These are phyloP conservation scores for Philaethria dido DNA, from an alignment of 2,888 invertebrate genomes.

Conservation along the genomic window DNA sequence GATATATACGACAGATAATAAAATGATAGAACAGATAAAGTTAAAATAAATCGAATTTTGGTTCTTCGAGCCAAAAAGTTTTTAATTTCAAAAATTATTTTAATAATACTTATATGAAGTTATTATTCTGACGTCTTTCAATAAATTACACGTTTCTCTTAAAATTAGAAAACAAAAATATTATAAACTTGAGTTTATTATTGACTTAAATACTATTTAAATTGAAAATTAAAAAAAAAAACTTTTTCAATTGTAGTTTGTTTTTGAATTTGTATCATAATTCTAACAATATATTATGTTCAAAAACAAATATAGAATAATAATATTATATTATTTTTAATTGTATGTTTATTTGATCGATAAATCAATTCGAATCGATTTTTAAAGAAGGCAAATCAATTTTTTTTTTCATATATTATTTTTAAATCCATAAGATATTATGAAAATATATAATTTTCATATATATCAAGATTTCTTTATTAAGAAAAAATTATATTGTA, in stretches of 20 bases:
- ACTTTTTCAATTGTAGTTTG: too few relatives aligned
- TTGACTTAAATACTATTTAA: background rate
- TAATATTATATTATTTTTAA: background rate
- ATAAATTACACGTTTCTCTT: slow-evolving; percentile 27
- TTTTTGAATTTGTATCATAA: too few relatives aligned
- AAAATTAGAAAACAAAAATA: slow-evolving; percentile 32
- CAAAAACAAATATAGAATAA: too few relatives aligned
- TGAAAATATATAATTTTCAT: too few relatives aligned
- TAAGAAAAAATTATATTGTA: too few relatives aligned
- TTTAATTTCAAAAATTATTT: background rate
- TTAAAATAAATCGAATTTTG: background rate
- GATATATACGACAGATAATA: background rate
- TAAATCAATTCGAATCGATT: too few relatives aligned
- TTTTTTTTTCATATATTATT: too few relatives aligned
- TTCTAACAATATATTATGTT: too few relatives aligned
- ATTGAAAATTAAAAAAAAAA: too few relatives aligned
- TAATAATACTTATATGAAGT: slow-evolving; percentile 25
- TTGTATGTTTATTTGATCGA: slow-evolving; percentile 3
- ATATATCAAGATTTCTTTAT: too few relatives aligned
- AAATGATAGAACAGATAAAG: background rate
- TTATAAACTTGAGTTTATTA: background rate
- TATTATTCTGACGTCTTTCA: slow-evolving; percentile 18
- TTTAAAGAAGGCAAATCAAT: too few relatives aligned
- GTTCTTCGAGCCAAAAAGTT: background rate
- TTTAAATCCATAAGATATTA: too few relatives aligned